These are phyloP conservation scores for Pinctada fucata DNA, from an alignment of 2,888 invertebrate species.

Conservation along the genomic window DNA sequence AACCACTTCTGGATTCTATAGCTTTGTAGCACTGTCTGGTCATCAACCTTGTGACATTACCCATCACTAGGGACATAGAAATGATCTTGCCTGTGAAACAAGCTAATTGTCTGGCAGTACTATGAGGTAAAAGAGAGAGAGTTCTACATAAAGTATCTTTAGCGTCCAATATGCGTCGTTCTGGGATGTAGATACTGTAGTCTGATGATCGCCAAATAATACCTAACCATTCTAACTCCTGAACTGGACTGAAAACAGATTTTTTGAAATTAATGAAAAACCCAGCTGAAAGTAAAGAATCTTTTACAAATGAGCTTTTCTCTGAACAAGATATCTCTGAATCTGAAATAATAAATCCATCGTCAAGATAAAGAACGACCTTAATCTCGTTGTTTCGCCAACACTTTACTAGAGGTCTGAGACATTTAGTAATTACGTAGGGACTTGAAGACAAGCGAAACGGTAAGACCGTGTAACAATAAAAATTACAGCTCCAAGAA, in stretches of 20 bases:
- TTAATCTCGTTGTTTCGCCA: too few species aligned
- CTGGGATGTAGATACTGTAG: neutral
- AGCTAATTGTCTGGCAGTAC: slow-evolving; percentile 5
- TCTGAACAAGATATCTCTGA: neutral
- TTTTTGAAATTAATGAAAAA: neutral
- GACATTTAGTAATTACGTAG: too few species aligned
- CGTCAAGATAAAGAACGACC: slow-evolving; percentile 17
- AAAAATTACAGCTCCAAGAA: slow-evolving; percentile 1
- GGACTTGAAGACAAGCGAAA: neutral
- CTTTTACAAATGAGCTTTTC: neutral
- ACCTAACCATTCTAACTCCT: neutral
- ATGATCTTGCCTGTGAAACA: neutral
- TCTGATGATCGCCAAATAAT: neutral
- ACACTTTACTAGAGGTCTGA: too few species aligned
- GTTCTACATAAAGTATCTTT: neutral
- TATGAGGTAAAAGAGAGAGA: neutral
- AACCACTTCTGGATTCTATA: neutral
- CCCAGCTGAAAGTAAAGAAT: neutral
- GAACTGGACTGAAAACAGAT: neutral
- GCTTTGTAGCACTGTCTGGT: neutral
- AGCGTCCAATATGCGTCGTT: neutral
- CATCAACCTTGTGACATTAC: slow-evolving; percentile 8
- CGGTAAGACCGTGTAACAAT: slow-evolving; percentile 6
- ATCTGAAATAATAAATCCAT: neutral
- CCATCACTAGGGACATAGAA: slow-evolving; percentile 3